Conservation (phyloP, 2,113 vertebrate species). For the Pandion haliaetus region DNA sequence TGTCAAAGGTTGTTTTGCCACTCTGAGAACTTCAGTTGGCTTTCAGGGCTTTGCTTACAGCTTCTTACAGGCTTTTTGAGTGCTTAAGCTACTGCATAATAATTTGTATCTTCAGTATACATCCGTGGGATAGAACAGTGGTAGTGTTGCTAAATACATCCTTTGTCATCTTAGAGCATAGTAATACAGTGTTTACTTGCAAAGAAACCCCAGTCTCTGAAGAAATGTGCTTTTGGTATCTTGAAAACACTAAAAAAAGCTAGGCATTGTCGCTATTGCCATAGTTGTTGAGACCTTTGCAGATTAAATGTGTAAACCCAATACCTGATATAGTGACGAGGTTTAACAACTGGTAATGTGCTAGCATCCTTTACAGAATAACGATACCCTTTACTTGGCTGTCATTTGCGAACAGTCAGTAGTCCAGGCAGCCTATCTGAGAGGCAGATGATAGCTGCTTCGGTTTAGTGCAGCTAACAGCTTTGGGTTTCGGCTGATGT, state of each 20-base stretch:
- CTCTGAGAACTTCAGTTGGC: background rate
- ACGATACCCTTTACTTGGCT: background rate
- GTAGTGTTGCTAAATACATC: background rate
- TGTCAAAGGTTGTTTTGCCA: background rate
- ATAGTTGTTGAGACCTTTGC: background rate
- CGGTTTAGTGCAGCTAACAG: background rate
- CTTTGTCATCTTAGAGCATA: background rate
- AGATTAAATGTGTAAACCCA: background rate
- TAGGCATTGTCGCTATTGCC: background rate
- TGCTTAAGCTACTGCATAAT: background rate
- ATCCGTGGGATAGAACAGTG: background rate
- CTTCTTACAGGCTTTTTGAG: background rate
- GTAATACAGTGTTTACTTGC: background rate
- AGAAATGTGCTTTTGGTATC: background rate
- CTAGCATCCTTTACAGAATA: background rate
- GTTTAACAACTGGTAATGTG: background rate
- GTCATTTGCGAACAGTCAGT: background rate
- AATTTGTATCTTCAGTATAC: background rate
- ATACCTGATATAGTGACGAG: background rate
- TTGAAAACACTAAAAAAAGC: background rate
- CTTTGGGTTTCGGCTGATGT: background rate
- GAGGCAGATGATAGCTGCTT: background rate
- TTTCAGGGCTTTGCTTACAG: background rate
- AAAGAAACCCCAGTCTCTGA: background rate
- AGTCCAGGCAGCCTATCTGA: background rate